Evolutionary conservation across 2,797 vertebrate species (phyloP), one percentile per base, ranked within the genome.

Genomic region (Hoplostethus atlanticus): DNA sequence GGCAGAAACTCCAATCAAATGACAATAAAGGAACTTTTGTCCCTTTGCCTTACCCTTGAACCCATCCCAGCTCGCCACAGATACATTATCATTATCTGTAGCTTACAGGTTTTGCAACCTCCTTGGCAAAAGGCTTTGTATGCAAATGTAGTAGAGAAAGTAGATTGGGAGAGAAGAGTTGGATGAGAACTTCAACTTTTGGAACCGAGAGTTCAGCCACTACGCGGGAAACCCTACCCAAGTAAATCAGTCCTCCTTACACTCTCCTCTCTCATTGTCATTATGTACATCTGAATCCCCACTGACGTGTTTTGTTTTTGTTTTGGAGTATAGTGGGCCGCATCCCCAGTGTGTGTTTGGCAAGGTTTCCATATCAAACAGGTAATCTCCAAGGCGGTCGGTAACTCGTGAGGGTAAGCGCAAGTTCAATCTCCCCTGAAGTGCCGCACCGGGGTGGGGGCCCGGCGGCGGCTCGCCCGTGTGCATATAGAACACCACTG

Each of bases 351-450:
- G 28, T 71, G 66, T 58, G 30, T 55, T 64, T 25, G 36, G 30
- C 40, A 38, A 68, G 72, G 60, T 69, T 84, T 80, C 68, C 73
- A 73, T 81, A 44, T 77, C 70, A 77, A 77, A 79, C 57, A 71
- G 64, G 80, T 83, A 46, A 73, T 80, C 77, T 84, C 44, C 44
- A 28, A 71, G 10, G 59, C 17, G 54, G 68, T 74, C 67, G 31
- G 51, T 42, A 15, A 64, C 59, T 71, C 59, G 56, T 21, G 47
- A 28, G 16, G 51, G 57, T 38, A 28, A 75, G 64, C 53, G 68
- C n/a, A 52, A 79, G 75, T 84, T 87, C 81, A 85, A 74, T 76
- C 69, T 76, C 68, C 63, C 62, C 72, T 70, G 28, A 61, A 79
- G 87, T 75, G 28, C 47, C 81, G 64, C 70, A 42, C 65, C 46